phyloP scores from a whole-genome alignment of 2,113 vertebrate genomes.

The Brevimyrus niger region DNA sequence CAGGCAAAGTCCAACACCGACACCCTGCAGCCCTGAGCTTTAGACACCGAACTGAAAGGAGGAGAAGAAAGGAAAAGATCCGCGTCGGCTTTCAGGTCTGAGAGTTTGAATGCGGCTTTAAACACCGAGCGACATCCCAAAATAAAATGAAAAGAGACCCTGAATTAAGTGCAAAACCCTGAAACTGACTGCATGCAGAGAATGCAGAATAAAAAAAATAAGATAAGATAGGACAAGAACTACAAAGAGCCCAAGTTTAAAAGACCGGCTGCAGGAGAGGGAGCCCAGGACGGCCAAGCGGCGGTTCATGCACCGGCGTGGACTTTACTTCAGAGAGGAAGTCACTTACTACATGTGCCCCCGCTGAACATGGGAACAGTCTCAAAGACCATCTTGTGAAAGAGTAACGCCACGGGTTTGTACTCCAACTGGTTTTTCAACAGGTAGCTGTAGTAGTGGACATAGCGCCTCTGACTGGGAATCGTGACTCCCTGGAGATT shows the following conservation, averaged over 20 bases:
- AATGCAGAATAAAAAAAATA: not conserved
- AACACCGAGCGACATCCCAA: not conserved
- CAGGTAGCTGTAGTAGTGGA: conserved; percentile 96
- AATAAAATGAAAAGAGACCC: not conserved
- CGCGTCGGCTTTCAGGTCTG: not conserved
- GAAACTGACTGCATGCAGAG: not conserved
- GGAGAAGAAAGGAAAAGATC: not conserved
- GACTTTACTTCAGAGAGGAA: not conserved
- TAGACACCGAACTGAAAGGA: not conserved
- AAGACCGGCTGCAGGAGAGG: not conserved
- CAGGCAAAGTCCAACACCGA: not conserved
- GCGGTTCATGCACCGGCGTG: not conserved
- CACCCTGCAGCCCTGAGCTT: not conserved
- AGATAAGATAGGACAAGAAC: not conserved
- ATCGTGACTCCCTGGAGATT: conserved; percentile 86
- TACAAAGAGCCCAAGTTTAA: not conserved
- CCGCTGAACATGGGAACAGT: conserved; percentile 97
- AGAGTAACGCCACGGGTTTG: conserved; percentile 90
- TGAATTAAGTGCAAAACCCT: conserved; percentile 13
- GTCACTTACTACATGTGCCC: conserved; percentile 89
- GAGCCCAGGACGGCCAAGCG: not conserved
- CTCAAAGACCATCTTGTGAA: conserved; percentile 98
- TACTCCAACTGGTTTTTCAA: conserved; percentile 90
- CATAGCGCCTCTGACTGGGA: conserved; percentile 93
- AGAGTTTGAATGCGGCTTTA: not conserved